Evolutionary conservation across 1,140 invertebrate genomes (phyloP), one percentile per base, ranked within the genome.

Genomic region (Zaprionus inermis): DNA sequence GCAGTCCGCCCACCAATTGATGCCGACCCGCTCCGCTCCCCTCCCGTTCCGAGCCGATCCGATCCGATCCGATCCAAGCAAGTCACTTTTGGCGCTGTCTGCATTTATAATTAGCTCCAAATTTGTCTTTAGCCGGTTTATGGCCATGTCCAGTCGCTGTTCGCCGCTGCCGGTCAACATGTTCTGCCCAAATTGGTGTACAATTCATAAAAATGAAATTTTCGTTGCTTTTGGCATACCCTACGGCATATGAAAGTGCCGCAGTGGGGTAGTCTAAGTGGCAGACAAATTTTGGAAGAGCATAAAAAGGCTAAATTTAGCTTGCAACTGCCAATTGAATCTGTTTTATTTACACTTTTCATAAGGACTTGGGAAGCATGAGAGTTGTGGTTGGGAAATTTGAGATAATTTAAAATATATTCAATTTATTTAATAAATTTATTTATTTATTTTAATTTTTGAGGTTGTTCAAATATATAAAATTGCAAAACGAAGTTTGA

Each of bases 41-140:
- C 36, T n/a, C 14, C 36, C 28, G 6, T 3, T 2, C 28, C 28
- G 6, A 28, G 28, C 36, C n/a, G 38, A 5, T 41, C 38, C n/a
- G 38, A 9, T 16, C 38, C n/a, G 38, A 44, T 44, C 38, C n/a
- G n/a, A 16, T 44, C 38, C 38, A 44, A 44, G 38, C 38, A 44
- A 44, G 38, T 44, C 38, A 44, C 38, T 81, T 82, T 81, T 77
- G 64, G 54, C 28, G 59, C 65, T 74, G 82, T 66, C 82, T 88
- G 83, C 83, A 86, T 86, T 88, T 86, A 88, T 86, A 86, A 86
- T 86, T 86, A 86, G 83, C 68, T 88, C 79, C 83, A 86, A 86
- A 86, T 86, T 86, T 86, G 83, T 86, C 76, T 69, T 70, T 44
- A 68, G 71, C 83, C 81, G 82, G 74, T 73, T 78, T 82, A 76